Conservation (phyloP, 53 echinoderm and acorn worm species). For the Henricia sp. region DNA sequence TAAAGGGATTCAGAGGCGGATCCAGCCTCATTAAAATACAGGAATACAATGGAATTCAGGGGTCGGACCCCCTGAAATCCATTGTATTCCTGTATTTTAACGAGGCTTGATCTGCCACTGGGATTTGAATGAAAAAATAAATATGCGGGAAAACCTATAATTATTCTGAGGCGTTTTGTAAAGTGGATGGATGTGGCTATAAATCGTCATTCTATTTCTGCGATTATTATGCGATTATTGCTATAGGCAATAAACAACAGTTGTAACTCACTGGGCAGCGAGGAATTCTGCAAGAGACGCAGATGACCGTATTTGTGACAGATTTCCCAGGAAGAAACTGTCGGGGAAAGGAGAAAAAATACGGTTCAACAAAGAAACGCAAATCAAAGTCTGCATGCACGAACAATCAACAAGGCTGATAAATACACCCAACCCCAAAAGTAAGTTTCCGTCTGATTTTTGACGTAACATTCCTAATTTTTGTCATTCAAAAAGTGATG, state of each 20-base stretch:
- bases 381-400: neutral
- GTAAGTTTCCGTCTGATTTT: neutral
- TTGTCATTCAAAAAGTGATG: neutral
- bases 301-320: neutral
- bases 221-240: no score
- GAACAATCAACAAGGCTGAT: neutral
- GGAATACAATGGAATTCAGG: no score
- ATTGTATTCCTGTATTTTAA: neutral
- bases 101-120: neutral
- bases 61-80: no score
- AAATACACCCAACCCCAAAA: neutral
- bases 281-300: slow-evolving; percentile 32
- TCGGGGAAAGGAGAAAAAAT: neutral
- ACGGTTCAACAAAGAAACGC: neutral
- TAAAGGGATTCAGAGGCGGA: no score
- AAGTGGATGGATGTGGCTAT: neutral
- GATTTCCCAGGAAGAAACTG: slow-evolving; percentile 35
- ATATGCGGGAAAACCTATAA: neutral
- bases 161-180: neutral
- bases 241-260: neutral
- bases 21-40: no score
- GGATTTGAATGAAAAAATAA: neutral
- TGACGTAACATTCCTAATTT: neutral
- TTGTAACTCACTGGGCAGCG: slow-evolving; percentile 4
- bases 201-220: neutral